These are phyloP conservation scores for Campylomormyrus tamandua DNA, from an alignment of 2,113 vertebrate genomes.

Conservation along the genomic window DNA sequence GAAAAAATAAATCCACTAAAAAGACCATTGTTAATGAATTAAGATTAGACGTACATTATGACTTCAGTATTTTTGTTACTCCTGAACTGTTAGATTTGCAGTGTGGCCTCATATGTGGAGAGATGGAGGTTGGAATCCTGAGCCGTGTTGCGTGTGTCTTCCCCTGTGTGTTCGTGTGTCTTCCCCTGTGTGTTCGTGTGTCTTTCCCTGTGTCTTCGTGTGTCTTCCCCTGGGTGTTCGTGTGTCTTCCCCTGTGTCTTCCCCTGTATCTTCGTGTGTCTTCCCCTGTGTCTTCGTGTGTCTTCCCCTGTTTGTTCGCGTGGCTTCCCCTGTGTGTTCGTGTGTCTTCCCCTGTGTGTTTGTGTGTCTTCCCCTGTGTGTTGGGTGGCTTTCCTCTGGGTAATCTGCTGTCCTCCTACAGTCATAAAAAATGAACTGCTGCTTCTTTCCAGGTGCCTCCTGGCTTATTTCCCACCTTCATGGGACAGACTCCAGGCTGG, in stretches of 20 bases:
- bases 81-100: neutral
- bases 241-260: no score
- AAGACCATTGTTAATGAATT: neutral
- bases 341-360: no score
- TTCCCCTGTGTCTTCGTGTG: no score
- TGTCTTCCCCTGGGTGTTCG: no score
- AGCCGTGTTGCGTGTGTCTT: neutral
- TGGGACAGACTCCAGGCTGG: neutral
- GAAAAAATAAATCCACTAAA: neutral
- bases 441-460: neutral
- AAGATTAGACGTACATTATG: neutral
- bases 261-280: no score
- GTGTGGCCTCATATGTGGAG: neutral
- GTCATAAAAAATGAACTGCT: neutral
- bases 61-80: neutral
- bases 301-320: no score
- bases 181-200: no score
- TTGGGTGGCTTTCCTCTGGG: neutral
- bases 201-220: no score
- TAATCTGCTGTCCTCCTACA: neutral
- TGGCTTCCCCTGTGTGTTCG: no score
- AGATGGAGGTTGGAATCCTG: neutral
- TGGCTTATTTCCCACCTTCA: neutral
- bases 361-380: no score
- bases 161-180: no score